phyloP scores from a whole-genome alignment of 2,113 vertebrate species.

The Phocoena sinus region DNA sequence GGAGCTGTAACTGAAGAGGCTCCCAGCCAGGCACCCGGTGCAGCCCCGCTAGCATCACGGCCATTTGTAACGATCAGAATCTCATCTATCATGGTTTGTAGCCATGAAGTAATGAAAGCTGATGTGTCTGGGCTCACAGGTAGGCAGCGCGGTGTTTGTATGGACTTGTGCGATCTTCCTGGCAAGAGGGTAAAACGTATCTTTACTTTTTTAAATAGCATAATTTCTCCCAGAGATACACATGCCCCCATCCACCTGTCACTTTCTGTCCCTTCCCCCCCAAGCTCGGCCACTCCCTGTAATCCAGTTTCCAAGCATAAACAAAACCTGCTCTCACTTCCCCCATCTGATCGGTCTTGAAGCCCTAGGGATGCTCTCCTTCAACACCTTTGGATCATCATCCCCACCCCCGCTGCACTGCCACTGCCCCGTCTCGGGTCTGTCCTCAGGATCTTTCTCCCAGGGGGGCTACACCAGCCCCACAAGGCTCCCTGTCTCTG shows the following conservation, averaged over 20 bases:
- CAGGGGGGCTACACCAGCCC: neutral
- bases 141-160: neutral
- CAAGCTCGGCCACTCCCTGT: neutral
- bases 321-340: neutral
- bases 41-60: neutral
- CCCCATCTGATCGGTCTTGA: accelerated
- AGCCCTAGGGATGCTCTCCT: neutral
- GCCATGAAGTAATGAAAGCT: neutral
- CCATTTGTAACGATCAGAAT: neutral
- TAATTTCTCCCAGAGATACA: neutral
- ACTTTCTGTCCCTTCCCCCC: neutral
- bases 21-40: neutral
- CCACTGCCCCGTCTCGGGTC: accelerated
- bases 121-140: accelerated
- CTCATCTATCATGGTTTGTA: neutral
- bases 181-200: neutral
- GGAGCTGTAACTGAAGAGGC: neutral
- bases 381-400: accelerated
- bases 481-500: neutral
- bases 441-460: neutral
- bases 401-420: too few relatives aligned
- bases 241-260: neutral
- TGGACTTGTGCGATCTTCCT: neutral
- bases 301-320: neutral
- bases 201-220: neutral